Percentiles rank a stretch among this genome's conserved stretches.
Evolutionary conservation across 2,797 vertebrate genomes (phyloP).

Genomic region (Acridotheres tristis): DNA sequence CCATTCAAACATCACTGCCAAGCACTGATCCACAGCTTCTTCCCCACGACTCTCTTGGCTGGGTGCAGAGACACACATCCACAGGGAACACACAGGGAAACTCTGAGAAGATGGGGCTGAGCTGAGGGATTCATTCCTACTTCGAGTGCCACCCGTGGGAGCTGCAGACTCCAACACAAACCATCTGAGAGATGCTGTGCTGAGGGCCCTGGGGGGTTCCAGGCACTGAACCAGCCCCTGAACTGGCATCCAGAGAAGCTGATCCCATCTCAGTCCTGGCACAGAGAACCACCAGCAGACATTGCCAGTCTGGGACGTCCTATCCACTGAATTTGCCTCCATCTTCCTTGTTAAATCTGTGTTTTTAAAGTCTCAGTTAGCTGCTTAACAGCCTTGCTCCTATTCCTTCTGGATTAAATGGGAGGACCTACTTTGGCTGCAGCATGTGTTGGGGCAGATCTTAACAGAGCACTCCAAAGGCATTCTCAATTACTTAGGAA

Average conservation of each 20-base stretch:
- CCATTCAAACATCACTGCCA: not conserved
- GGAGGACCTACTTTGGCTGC: not conserved
- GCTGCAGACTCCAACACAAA: not conserved
- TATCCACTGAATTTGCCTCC: not conserved
- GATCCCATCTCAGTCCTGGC: not conserved
- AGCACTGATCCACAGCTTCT: not conserved
- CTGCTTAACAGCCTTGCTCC: not conserved
- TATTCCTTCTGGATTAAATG: not conserved
- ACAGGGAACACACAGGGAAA: not conserved
- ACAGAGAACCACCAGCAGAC: not conserved
- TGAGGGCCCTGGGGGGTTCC: not conserved
- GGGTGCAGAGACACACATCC: not conserved
- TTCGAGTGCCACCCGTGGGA: no score
- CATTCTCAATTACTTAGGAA: not conserved
- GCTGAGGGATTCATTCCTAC: not conserved
- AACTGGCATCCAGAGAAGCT: not conserved
- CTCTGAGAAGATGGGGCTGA: not conserved
- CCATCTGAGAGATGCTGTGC: not conserved
- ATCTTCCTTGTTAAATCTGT: not conserved
- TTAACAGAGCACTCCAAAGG: not conserved
- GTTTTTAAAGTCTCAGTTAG: not conserved
- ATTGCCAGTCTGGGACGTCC: not conserved
- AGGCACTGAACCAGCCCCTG: not conserved
- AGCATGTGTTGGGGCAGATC: not conserved
- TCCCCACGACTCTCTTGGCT: not conserved